phyloP scores from a whole-genome alignment of 2,888 invertebrate species.

The Phrixothrix hirtus region DNA sequence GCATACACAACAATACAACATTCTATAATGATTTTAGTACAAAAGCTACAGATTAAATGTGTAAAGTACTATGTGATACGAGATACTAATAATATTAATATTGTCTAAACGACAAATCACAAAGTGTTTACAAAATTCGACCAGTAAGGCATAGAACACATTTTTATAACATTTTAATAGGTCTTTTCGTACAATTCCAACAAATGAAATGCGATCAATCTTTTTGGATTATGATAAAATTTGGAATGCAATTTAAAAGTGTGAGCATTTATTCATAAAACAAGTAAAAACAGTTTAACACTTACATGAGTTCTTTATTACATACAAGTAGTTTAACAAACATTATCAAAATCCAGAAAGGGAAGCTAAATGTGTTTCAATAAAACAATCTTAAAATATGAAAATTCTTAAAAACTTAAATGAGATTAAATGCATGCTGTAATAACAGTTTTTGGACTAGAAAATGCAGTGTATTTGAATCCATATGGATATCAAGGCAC shows the following conservation, averaged over 20 bases:
- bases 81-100: conserved; percentile 31
- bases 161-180: conserved; percentile 1
- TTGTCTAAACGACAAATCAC: conserved; percentile 34
- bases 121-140: conserved; percentile 13
- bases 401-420: conserved; percentile 6
- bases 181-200: too few relatives aligned
- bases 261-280: too few relatives aligned
- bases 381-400: too few relatives aligned
- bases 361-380: too few relatives aligned
- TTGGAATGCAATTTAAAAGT: too few relatives aligned
- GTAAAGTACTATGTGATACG: conserved; percentile 24
- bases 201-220: too few relatives aligned
- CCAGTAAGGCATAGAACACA: conserved; percentile 22
- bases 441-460: conserved; percentile 2
- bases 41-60: conserved; percentile 32
- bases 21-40: conserved; percentile 29
- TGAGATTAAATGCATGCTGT: neutral
- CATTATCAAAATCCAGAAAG: too few relatives aligned
- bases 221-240: too few relatives aligned
- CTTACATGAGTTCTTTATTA: too few relatives aligned
- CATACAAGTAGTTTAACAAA: too few relatives aligned
- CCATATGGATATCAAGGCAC: conserved; percentile 15
- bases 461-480: conserved; percentile 3
- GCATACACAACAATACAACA: conserved; percentile 19
- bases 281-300: too few relatives aligned